These are phyloP conservation scores for Latheticus oryzae DNA, from an alignment of 2,888 invertebrate species.

Conservation along the genomic window DNA sequence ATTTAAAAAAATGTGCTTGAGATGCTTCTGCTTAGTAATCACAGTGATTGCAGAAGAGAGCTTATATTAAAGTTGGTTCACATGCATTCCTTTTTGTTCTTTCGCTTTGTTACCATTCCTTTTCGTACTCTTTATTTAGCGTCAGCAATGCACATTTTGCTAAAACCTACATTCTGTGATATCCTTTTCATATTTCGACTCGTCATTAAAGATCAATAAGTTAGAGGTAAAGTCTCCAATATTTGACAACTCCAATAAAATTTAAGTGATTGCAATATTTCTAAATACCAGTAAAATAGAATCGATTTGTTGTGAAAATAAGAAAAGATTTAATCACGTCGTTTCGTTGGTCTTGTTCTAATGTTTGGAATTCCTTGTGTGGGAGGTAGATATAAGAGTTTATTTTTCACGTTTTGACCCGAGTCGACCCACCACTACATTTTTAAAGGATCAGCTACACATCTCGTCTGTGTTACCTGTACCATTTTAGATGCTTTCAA, in stretches of 20 bases:
- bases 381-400: slow-evolving; percentile 53
- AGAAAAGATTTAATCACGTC: slow-evolving; percentile 43
- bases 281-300: slow-evolving; percentile 53
- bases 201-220: slow-evolving; percentile 32
- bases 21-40: slow-evolving; percentile 44
- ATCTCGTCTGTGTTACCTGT: slow-evolving; percentile 58
- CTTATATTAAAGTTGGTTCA: slow-evolving; percentile 49
- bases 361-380: slow-evolving; percentile 51
- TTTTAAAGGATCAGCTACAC: slow-evolving; percentile 62
- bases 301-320: slow-evolving; percentile 54
- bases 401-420: slow-evolving; percentile 52
- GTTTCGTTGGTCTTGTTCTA: slow-evolving; percentile 47
- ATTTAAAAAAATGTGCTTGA: slow-evolving; percentile 19
- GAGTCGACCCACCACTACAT: slow-evolving; percentile 57
- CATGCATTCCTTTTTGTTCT: slow-evolving; percentile 37
- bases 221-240: slow-evolving; percentile 36
- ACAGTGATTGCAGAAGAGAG: slow-evolving; percentile 49
- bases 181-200: slow-evolving; percentile 17
- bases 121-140: slow-evolving; percentile 34
- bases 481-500: slow-evolving; percentile 62
- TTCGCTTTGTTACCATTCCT: slow-evolving; percentile 30
- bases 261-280: slow-evolving; percentile 56
- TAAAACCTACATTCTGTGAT: slow-evolving; percentile 17
- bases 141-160: slow-evolving; percentile 18
- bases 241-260: slow-evolving; percentile 52